These are phyloP conservation scores for Cheilinus undulatus DNA, from an alignment of 2,113 vertebrate genomes.

Conservation along the genomic window DNA sequence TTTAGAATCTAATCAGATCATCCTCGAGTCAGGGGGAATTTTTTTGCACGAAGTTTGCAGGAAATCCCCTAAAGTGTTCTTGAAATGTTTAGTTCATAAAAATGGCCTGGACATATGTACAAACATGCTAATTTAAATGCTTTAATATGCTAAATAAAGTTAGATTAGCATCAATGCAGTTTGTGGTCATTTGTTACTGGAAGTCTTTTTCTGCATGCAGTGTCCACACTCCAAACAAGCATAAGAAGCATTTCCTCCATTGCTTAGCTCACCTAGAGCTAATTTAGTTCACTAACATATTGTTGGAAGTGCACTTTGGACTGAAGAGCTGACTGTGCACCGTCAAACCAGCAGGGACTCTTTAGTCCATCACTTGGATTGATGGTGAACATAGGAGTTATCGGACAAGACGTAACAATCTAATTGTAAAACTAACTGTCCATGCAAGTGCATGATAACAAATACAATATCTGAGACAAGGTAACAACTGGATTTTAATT, in stretches of 20 bases:
- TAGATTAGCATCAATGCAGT: slow-evolving; percentile 20
- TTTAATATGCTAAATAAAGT: slow-evolving; percentile 21
- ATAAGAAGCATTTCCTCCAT: slow-evolving; percentile 9
- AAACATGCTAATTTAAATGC: no score
- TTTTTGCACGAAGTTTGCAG: no score
- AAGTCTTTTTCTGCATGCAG: slow-evolving; percentile 10
- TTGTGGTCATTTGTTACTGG: neutral
- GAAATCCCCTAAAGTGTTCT: no score
- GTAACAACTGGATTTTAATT: no score
- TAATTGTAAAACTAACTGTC: slow-evolving; percentile 2
- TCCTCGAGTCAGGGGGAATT: no score
- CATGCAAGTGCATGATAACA: no score
- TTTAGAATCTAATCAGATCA: no score
- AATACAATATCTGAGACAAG: no score
- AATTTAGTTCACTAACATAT: slow-evolving; percentile 50
- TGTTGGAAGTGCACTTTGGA: slow-evolving; percentile 58
- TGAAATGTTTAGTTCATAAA: no score
- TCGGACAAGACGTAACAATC: slow-evolving; percentile 18
- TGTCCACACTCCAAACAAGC: slow-evolving; percentile 12
- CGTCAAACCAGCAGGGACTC: slow-evolving; percentile 20
- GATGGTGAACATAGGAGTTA: slow-evolving; percentile 46
- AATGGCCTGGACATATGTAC: no score
- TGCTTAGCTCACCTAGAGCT: slow-evolving; percentile 43
- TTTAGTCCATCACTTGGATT: slow-evolving; percentile 25
- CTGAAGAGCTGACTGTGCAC: slow-evolving; percentile 53